A percentile compares a stretch with the other conserved stretches of the same genome.
These are phyloP conservation scores for Micrasema longulum DNA, from an alignment of 1,140 invertebrate species.

Conservation along the genomic window DNA sequence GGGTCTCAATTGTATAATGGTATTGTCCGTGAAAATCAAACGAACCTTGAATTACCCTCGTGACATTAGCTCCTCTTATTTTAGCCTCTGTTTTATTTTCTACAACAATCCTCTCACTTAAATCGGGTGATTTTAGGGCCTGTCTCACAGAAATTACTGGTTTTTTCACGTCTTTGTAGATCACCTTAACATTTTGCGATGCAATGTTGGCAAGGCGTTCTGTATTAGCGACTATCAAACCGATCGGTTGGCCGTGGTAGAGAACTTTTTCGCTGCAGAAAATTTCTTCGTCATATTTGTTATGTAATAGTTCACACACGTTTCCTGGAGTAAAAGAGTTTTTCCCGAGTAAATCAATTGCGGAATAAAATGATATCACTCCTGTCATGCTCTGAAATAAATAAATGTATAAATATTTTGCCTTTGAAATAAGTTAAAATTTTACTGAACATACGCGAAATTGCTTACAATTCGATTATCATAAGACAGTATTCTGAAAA, in stretches of 20 bases:
- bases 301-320: slow-evolving; percentile 55
- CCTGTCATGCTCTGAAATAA: slow-evolving; percentile 72
- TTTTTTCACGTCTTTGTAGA: slow-evolving; percentile 65
- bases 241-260: slow-evolving; percentile 80
- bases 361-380: slow-evolving; percentile 76
- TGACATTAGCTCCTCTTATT: slow-evolving; percentile 61
- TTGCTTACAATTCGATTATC: no score
- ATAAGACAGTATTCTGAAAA: no score
- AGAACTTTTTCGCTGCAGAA: slow-evolving; percentile 68
- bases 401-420: no score
- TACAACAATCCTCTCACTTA: slow-evolving; percentile 55
- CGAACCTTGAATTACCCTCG: slow-evolving; percentile 59
- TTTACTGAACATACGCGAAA: no score
- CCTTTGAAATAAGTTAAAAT: no score
- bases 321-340: slow-evolving; percentile 67
- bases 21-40: slow-evolving; percentile 59
- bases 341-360: slow-evolving; percentile 79
- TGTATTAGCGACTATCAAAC: slow-evolving; percentile 77
- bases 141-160: slow-evolving; percentile 60
- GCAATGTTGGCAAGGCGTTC: slow-evolving; percentile 74
- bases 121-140: slow-evolving; percentile 59
- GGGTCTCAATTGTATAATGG: slow-evolving; percentile 71
- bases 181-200: slow-evolving; percentile 75
- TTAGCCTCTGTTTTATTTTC: slow-evolving; percentile 57
- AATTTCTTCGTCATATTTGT: slow-evolving; percentile 69